Evolutionary conservation across 2,113 vertebrate species (phyloP).

Genomic region (Megaceryle maxima): DNA sequence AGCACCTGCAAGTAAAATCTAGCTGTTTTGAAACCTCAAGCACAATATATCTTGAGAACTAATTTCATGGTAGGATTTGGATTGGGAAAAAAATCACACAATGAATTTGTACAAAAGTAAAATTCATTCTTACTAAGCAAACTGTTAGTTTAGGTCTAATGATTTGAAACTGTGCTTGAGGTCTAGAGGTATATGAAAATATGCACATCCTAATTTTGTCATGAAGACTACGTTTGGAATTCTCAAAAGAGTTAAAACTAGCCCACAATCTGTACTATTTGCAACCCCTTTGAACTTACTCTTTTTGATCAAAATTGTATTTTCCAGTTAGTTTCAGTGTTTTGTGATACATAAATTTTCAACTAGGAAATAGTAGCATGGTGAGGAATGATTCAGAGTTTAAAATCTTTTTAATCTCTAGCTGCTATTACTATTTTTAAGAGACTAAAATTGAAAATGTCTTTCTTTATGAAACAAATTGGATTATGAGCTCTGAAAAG

Average conservation of each 20-base stretch:
- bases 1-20: neutral
- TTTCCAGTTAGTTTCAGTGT: neutral
- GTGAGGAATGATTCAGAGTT: neutral
- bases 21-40: neutral
- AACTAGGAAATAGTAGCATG: neutral
- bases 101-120: neutral
- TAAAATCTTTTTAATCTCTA: neutral
- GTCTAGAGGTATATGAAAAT: neutral
- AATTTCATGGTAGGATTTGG: neutral
- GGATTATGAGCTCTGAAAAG: neutral
- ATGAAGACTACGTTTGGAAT: neutral
- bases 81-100: neutral
- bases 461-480: neutral
- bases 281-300: neutral
- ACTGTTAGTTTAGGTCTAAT: neutral
- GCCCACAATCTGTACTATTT: neutral
- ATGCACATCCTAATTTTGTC: neutral
- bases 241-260: neutral
- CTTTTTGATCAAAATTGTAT: neutral
- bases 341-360: neutral
- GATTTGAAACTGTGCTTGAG: neutral
- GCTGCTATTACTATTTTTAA: neutral
- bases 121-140: neutral
- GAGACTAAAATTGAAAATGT: neutral
- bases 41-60: neutral